phyloP scores from a whole-genome alignment of 2,797 vertebrate genomes.

The Pseudomugil tenellus region DNA sequence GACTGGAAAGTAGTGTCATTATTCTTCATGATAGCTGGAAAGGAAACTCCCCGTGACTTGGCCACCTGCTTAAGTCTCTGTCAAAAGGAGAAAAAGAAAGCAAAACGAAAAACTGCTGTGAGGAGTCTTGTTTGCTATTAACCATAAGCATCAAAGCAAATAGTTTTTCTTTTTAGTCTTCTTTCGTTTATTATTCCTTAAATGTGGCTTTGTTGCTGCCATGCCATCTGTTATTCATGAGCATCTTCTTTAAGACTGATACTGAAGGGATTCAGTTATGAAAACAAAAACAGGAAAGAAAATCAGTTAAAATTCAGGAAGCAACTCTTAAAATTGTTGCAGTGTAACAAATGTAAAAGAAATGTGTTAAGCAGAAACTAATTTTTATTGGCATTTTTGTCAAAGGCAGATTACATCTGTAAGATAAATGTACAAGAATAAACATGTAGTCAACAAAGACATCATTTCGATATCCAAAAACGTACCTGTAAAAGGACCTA shows the following conservation, averaged over 20 bases:
- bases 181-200: neutral
- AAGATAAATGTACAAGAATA: neutral
- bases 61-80: neutral
- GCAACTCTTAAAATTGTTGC: conserved; percentile 9
- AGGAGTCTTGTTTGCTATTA: neutral
- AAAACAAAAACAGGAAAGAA: neutral
- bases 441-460: neutral
- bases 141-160: neutral
- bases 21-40: conserved; percentile 1
- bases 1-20: conserved; percentile 11
- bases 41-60: conserved; percentile 1
- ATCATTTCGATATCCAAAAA: neutral
- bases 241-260: neutral
- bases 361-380: neutral
- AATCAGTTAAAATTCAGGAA: neutral
- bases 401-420: neutral
- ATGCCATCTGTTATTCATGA: neutral
- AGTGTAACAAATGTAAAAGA: neutral
- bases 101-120: neutral
- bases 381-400: neutral
- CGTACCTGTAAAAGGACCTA: no score
- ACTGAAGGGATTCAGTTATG: conserved; percentile 1
- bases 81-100: neutral
- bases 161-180: neutral
- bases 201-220: neutral